Evolutionary conservation across 2,888 invertebrate species (phyloP).

Genomic region (Eubasilissa splendida): DNA sequence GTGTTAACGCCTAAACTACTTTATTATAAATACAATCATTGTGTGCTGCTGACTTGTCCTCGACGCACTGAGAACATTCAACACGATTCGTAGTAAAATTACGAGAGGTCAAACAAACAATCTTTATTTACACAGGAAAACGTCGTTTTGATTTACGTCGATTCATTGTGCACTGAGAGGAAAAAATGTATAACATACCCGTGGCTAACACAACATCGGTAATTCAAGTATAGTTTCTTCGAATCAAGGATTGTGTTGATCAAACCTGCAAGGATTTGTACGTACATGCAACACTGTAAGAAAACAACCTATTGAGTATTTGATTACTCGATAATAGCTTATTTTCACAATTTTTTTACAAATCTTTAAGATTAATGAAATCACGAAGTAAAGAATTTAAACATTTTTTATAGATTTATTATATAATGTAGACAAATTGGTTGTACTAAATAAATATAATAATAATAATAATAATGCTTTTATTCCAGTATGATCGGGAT

Average conservation of each 20-base stretch:
- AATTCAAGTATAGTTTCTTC: constrained; percentile 1
- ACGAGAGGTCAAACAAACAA: constrained; percentile 15
- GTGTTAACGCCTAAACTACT: constrained; percentile 15
- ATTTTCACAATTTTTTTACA: background rate
- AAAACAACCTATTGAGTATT: background rate
- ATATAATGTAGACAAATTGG: too few species aligned
- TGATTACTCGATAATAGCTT: background rate
- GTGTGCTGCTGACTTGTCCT: background rate
- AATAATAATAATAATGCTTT: too few species aligned
- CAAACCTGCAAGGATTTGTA: background rate
- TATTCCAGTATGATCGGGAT: too few species aligned
- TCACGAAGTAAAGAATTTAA: too few species aligned
- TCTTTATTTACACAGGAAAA: constrained; percentile 8
- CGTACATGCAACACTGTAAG: background rate
- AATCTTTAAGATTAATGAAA: too few species aligned
- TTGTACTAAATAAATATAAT: too few species aligned
- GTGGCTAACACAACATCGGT: background rate
- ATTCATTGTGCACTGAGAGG: background rate
- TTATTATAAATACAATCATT: constrained; percentile 18
- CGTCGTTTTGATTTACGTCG: constrained; percentile 6
- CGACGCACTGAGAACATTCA: constrained; percentile 2
- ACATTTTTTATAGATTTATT: too few species aligned
- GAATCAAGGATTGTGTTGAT: constrained; percentile 12
- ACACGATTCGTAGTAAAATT: constrained; percentile 7
- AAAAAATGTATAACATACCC: background rate